Evolutionary conservation across 1,140 invertebrate species (phyloP), one percentile per base, ranked within the genome.

Genomic region (Procambarus virginalis): DNA sequence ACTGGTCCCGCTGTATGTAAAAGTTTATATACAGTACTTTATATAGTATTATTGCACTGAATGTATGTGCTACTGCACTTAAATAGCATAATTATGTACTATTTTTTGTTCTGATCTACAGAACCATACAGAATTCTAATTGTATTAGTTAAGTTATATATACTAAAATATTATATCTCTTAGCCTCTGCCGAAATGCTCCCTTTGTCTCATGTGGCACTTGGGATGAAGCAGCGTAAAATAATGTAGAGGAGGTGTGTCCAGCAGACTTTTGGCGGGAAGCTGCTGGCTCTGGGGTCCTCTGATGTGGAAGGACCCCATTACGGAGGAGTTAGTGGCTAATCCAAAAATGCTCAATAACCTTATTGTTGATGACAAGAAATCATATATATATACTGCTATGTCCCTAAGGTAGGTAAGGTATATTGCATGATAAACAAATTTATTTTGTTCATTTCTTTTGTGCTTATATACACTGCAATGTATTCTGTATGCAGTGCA

Each of bases 361-460:
- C 49, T 98, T 93, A 94, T 98, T 86, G 96, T 98, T 22, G 97
- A 98, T 93, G 96, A 96, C 92, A 95, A 96, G n/a, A 80, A 96
- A 97, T 92, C 96, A 97, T 93, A 94, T 98, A 3, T 94, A n/a
- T 98, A 0, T 98, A 98, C 93, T 98, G 98, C 93, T 98, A 98
- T 94, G 97, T 98, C 80, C 97, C 98, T 84, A 98, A 98, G 95
- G 97, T 97, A 94, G 94, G 94, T 81, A 68, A 34, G 14, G 5
- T 17, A 68, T 20, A 17, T 68, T 68, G 17, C 2, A n/a, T 17
- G 14, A 58, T 58, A 14, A 58, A 58, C 8, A 58, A 58, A 58
- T 9, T 14, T 34, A 34, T 34, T 34, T 34, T 34, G 34, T 34
- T 0, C 34, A 34, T 34, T 34, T 34, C 34, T 34, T 34, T 34